These are phyloP conservation scores for Micoletzkya japonica DNA, from an alignment of 2,888 invertebrate species.

Conservation along the genomic window DNA sequence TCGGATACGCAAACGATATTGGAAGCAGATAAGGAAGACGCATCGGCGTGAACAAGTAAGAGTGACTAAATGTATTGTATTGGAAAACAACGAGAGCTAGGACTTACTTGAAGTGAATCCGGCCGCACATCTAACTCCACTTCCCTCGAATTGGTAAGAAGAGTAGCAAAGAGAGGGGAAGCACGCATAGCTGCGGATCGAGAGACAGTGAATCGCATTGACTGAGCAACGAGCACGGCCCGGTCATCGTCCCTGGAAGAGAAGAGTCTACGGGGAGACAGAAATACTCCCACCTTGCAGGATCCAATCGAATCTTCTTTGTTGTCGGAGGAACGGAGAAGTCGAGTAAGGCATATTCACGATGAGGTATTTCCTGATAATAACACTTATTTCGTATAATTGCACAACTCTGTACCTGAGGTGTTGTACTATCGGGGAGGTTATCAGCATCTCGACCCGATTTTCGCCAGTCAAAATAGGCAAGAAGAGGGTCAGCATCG, in stretches of 20 bases:
- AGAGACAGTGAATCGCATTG: slow-evolving; percentile 19
- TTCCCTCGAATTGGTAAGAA: slow-evolving; percentile 7
- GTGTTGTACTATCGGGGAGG: slow-evolving; percentile 2
- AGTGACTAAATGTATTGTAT: not conserved
- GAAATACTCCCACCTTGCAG: not conserved
- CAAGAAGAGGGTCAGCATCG: slow-evolving; percentile 5
- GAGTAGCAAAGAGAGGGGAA: slow-evolving; percentile 16
- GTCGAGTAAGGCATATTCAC: not conserved
- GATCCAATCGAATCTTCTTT: slow-evolving; percentile 23
- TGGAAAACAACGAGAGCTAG: not conserved
- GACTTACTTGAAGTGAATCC: slow-evolving; percentile 15
- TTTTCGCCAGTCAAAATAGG: slow-evolving; percentile 10
- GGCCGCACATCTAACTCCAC: slow-evolving; percentile 10
- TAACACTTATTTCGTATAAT: not conserved
- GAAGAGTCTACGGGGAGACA: not conserved
- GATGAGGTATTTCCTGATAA: no score
- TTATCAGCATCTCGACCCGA: not conserved
- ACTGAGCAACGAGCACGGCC: slow-evolving; percentile 16
- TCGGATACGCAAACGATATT: slow-evolving; percentile 12
- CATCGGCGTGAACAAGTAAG: slow-evolving; percentile 8
- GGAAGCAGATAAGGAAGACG: not conserved
- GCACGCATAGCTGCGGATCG: slow-evolving; percentile 17
- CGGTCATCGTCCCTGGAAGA: slow-evolving; percentile 19
- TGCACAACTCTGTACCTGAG: not conserved
- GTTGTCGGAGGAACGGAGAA: not conserved